Base-by-base conservation (phyloP, 1,140 invertebrate genomes). In the Cryptotermes secundus region DNA sequence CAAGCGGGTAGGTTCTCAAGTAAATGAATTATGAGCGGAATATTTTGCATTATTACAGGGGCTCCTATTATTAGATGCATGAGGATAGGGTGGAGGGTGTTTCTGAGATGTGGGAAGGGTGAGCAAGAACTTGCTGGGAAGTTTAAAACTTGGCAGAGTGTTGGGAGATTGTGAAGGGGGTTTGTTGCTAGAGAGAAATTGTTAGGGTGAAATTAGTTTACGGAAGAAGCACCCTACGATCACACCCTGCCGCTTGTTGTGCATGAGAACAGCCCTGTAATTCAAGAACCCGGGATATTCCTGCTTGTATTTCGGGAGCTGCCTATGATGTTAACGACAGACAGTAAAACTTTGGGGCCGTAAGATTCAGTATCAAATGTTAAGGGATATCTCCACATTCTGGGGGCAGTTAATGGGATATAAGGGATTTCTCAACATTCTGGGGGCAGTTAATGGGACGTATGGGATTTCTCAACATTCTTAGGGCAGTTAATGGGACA, bases 151-250 rank as follows among this genome's bases (percentile, higher is more conserved):
- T 72, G 59, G 59, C 59, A 72, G 59, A 26, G 59, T 26, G 59
- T 2, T 9, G 59, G n/a, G n/a, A 72, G 59, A 72, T n/a, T n/a
- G n/a, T 49, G 3, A 49, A 19, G 38, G 45, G 45, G 45, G 45
- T 49, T 49, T 3, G 6, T 49, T 31, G 4, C 26, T 72, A 72
- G 59, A 72, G 59, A n/a, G 59, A 72, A 72, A 31, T 72, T 59
- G 53, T 59, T 72, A 31, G 59, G n/a, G 26, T 72, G 59, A 72
- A 72, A 72, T 72, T 72, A 72, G 59, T 72, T 72, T 72, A 72
- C 59, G 59, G 59, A 72, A 72, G 26, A 31, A 26, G n/a, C 59
- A 72, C 6, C 59, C 26, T 72, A 72, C 2, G 26, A 72, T 72
- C 59, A 72, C 59, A 72, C 59, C 59, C 59, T 72, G n/a, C 6